A percentile compares a stretch with the other conserved stretches of the same genome.
These are phyloP conservation scores for Polyergus mexicanus DNA, from an alignment of 1,140 invertebrate species.

Conservation along the genomic window DNA sequence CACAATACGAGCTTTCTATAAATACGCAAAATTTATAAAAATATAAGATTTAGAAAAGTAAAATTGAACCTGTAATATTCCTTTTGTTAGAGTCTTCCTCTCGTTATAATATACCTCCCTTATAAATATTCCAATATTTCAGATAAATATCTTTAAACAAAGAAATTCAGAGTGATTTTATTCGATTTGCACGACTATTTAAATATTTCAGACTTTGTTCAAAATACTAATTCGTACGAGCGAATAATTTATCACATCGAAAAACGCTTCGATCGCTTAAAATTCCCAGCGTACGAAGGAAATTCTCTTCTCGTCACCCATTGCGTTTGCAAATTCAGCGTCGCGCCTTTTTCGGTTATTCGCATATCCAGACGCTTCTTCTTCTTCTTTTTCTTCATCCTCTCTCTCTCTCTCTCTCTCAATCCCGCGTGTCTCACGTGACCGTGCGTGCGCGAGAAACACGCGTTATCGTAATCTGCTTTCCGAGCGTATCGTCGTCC, in stretches of 20 bases:
- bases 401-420: too few species aligned
- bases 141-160: neutral
- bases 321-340: constrained; percentile 57
- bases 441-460: constrained; percentile 23
- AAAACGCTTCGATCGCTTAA: constrained; percentile 12
- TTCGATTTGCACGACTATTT: neutral
- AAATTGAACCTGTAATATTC: too few species aligned
- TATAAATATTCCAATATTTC: neutral
- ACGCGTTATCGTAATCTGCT: constrained; percentile 71
- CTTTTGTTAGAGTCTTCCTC: too few species aligned
- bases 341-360: constrained; percentile 49
- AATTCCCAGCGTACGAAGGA: neutral
- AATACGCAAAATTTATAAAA: too few species aligned
- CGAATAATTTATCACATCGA: neutral
- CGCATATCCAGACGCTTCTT: constrained; percentile 23
- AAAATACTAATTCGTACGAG: constrained; percentile 7
- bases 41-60: too few species aligned
- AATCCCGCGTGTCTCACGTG: neutral
- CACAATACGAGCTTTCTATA: too few species aligned
- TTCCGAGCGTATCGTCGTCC: constrained; percentile 66
- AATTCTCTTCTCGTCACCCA: neutral
- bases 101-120: too few species aligned
- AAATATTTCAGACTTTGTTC: neutral
- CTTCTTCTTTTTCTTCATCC: neutral
- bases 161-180: neutral